These are phyloP conservation scores for Eulimnadia texana DNA, from an alignment of 1,140 invertebrate species.

Conservation along the genomic window DNA sequence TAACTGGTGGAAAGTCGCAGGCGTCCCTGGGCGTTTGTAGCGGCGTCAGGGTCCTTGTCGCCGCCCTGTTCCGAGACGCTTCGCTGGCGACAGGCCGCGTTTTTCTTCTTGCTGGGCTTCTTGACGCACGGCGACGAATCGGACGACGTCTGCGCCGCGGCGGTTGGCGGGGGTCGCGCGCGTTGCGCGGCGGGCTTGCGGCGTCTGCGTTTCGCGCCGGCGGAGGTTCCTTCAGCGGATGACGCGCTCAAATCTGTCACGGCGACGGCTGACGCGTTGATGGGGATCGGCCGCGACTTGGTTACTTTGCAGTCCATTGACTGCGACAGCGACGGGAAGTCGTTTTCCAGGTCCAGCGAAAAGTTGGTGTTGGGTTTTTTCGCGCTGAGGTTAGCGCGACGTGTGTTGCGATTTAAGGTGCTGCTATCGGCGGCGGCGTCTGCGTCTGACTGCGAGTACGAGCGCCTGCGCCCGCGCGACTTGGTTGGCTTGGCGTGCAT, in stretches of 20 bases:
- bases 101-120: neutral
- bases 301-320: neutral
- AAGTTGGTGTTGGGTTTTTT: conserved; percentile 15
- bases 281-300: neutral
- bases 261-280: neutral
- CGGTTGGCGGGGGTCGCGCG: too few species aligned
- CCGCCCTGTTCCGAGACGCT: neutral
- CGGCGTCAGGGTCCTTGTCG: too few species aligned
- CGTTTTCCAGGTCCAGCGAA: conserved; percentile 22
- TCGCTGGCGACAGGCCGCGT: neutral
- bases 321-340: conserved; percentile 22
- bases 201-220: neutral
- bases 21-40: too few species aligned
- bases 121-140: neutral
- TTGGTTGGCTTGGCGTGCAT: conserved; percentile 8
- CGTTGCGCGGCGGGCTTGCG: neutral
- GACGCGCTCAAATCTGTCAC: neutral
- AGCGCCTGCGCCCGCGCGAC: conserved; percentile 2
- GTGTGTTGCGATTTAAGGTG: neutral
- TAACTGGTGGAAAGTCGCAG: neutral
- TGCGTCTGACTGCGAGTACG: conserved; percentile 7
- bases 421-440: neutral
- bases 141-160: neutral
- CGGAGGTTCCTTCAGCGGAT: neutral
- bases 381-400: neutral